phyloP scores from a whole-genome alignment of 2,113 vertebrate genomes.

The Cynocephalus volans region DNA sequence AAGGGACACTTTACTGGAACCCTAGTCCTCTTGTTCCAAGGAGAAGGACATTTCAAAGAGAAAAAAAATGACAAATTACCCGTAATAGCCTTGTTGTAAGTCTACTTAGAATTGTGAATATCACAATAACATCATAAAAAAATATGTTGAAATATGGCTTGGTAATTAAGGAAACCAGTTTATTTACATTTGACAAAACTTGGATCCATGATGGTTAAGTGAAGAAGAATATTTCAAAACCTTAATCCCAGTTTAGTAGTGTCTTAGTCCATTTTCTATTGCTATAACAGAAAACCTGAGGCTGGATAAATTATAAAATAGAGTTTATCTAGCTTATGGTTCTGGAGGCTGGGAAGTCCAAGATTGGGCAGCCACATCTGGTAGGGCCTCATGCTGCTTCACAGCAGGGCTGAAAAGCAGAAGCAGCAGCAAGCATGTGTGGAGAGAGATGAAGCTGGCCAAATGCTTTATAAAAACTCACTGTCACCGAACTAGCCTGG shows the following conservation, averaged over 20 bases:
- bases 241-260: background rate
- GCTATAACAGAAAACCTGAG: no score
- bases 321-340: no score
- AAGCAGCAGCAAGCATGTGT: no score
- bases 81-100: background rate
- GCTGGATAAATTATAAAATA: no score
- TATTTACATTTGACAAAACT: background rate
- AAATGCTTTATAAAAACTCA: no score
- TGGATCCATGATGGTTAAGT: background rate
- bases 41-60: background rate
- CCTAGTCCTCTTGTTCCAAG: background rate
- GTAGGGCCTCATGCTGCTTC: no score
- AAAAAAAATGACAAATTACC: background rate
- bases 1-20: fast-evolving
- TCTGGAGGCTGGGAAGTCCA: no score
- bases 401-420: no score
- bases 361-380: no score
- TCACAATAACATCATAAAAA: background rate
- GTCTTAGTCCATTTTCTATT: no score
- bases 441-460: no score
- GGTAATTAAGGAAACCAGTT: background rate
- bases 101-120: background rate
- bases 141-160: background rate
- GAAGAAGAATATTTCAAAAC: background rate
- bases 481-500: no score